These are phyloP conservation scores for Xiphias gladius DNA, from an alignment of 2,113 vertebrate species.

Conservation along the genomic window DNA sequence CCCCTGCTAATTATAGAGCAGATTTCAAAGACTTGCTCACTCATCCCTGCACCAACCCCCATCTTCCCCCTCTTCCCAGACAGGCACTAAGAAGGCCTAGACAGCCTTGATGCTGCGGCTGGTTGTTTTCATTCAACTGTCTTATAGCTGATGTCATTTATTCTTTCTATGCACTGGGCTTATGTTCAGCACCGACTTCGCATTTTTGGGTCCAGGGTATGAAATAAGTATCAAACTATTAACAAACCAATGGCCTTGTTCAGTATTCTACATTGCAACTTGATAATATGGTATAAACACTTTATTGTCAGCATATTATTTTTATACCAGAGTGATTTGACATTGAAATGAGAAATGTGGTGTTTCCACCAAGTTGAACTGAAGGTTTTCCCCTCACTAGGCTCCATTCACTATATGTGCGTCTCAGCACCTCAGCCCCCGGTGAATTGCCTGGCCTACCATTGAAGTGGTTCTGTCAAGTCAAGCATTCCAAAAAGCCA, in stretches of 20 bases:
- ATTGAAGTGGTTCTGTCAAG: constrained; percentile 71
- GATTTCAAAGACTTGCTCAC: constrained; percentile 74
- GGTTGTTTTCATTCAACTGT: constrained; percentile 42
- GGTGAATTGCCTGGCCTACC: constrained; percentile 9
- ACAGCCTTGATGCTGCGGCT: constrained; percentile 46
- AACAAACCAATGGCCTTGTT: constrained; percentile 3
- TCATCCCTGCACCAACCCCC: constrained; percentile 53
- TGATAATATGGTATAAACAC: constrained; percentile 6
- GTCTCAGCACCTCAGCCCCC: constrained; percentile 46
- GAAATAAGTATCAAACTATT: not conserved
- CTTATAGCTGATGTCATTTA: constrained; percentile 35
- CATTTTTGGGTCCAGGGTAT: not conserved
- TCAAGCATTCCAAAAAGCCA: constrained; percentile 73
- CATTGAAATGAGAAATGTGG: constrained; percentile 19
- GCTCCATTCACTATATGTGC: constrained; percentile 27
- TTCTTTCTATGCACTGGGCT: not conserved
- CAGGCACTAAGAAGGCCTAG: constrained; percentile 38
- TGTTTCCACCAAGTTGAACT: not conserved
- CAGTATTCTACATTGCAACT: not conserved
- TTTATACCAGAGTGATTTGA: not conserved
- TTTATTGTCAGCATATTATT: constrained; percentile 22
- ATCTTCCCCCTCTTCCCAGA: constrained; percentile 13
- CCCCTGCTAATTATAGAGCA: constrained; percentile 81
- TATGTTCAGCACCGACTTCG: constrained; percentile 16
- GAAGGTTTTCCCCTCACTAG: not conserved